phyloP scores from a whole-genome alignment of 2,888 invertebrate species.

The Campoplex capitator region DNA sequence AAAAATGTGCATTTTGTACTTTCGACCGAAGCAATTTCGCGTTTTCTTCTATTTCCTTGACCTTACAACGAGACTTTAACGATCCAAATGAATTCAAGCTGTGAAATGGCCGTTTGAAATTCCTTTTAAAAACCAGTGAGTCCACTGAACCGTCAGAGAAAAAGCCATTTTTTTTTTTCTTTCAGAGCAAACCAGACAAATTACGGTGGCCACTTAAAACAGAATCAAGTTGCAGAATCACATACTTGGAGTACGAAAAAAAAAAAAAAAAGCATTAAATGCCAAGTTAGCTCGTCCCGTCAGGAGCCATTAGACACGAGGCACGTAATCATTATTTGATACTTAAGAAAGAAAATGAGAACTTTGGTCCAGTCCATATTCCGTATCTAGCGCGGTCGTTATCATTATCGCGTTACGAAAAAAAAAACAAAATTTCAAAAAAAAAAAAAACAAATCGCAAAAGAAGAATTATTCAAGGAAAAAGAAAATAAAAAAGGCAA shows the following conservation, averaged over 20 bases:
- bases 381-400: constrained; percentile 46
- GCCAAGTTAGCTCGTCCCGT: neutral
- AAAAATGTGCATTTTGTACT: too few relatives aligned
- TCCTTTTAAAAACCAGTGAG: neutral
- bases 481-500: neutral
- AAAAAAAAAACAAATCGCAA: neutral
- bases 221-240: too few relatives aligned
- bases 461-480: neutral
- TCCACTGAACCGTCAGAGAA: too few relatives aligned
- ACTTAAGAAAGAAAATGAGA: constrained; percentile 6
- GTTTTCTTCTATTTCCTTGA: too few relatives aligned
- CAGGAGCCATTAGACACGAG: neutral
- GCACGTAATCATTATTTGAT: constrained; percentile 15
- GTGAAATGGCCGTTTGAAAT: neutral
- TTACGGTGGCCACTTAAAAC: too few relatives aligned
- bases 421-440: neutral
- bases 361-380: neutral
- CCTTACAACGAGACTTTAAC: too few relatives aligned
- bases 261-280: neutral
- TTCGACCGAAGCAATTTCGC: too few relatives aligned
- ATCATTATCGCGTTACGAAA: constrained; percentile 59
- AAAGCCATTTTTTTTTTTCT: too few relatives aligned
- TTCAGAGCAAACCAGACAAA: too few relatives aligned
- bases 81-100: too few relatives aligned
- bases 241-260: too few relatives aligned